These are phyloP conservation scores for Saccopteryx bilineata DNA, from an alignment of 2,113 vertebrate genomes.

Conservation along the genomic window DNA sequence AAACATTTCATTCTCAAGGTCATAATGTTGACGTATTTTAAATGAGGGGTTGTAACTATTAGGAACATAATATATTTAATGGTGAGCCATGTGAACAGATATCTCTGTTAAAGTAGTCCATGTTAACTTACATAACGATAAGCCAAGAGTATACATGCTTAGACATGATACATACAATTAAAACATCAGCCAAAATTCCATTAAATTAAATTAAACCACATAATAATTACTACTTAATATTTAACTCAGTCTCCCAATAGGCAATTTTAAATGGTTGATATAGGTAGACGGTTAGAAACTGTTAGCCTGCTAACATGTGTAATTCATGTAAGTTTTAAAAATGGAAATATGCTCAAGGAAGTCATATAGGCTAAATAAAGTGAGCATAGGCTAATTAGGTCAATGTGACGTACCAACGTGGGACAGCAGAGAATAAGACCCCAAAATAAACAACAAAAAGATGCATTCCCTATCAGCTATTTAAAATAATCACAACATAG, in stretches of 20 bases:
- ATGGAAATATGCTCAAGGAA: neutral
- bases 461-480: neutral
- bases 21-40: neutral
- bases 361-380: neutral
- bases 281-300: neutral
- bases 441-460: neutral
- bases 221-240: constrained; percentile 17
- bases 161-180: neutral
- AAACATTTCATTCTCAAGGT: neutral
- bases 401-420: neutral
- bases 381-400: neutral
- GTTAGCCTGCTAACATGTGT: neutral
- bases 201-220: constrained; percentile 13
- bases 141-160: neutral
- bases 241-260: constrained; percentile 26
- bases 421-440: neutral
- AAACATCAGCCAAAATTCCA: neutral
- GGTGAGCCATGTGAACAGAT: neutral
- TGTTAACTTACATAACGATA: neutral
- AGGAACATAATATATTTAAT: neutral
- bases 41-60: neutral
- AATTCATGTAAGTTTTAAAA: constrained; percentile 23
- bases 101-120: neutral
- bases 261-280: neutral
- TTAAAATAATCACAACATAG: neutral